Evolutionary conservation across 2,888 invertebrate species (phyloP), one percentile per base, ranked within the genome.

Genomic region (Eupithecia dodoneata): DNA sequence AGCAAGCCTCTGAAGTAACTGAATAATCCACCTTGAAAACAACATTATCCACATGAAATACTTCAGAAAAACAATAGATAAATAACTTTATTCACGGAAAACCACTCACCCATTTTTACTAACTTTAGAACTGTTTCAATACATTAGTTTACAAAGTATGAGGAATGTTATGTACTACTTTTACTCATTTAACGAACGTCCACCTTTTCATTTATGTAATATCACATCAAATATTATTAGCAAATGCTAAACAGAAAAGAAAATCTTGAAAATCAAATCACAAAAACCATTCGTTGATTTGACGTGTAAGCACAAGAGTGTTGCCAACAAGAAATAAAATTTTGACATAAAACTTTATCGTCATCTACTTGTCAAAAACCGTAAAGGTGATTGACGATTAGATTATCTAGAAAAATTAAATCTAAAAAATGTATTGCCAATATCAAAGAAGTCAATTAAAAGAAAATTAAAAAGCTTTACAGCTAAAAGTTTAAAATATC

Each of bases 1-100:
- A 99, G 96, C 85, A 99, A 96, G 86, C 98, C 98, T 88, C 98
- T 97, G 95, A 99, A 99, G 95, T 99, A 99, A 96, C 99, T 99
- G 92, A 99, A 96, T 90, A 99, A 95, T 91, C 99, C 99, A 95
- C 99, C 99, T 98, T 94, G 69, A 96, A 96, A 41, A 81, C 72
- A 79, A 74, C 69, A 78, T 78, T 76, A 74, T 77, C 59, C 52
- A 75, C 55, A 76, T 79, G 77, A 72, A 71, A 73, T 81, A 80
- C 63, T 76, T 74, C 67, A 72, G 63, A 73, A 81, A 78, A 76
- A 81, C 71, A 67, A 77, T 72, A 65, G 80, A 76, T 83, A 84
- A 80, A 83, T 81, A 76, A 45, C 81, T 83, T 85, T 86, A 86
- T 86, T 81, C 81, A 84, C 78, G 80, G 81, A 77, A 84, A 83